Evolutionary conservation across 2,888 invertebrate species (phyloP).

Genomic region (Limenitis camilla): DNA sequence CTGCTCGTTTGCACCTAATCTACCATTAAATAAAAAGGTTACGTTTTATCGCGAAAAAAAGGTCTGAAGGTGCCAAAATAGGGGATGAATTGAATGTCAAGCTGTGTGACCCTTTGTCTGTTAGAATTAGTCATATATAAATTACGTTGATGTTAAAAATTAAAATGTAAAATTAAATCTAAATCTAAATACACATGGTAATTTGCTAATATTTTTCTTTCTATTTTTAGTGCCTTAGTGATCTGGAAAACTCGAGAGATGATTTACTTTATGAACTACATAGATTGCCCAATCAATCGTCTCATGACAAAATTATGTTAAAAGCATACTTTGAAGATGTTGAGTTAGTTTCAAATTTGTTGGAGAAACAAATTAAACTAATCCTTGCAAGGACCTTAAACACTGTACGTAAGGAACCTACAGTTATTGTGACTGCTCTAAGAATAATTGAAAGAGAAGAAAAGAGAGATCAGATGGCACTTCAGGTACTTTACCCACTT

Average conservation of each 20-base stretch:
- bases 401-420: slow-evolving; percentile 95
- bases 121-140: no score
- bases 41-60: no score
- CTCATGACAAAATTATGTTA: slow-evolving; percentile 92
- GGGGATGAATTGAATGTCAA: no score
- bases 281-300: slow-evolving; percentile 91
- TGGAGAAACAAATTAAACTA: slow-evolving; percentile 94
- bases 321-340: slow-evolving; percentile 98
- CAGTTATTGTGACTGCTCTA: slow-evolving; percentile 95
- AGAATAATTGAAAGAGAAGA: slow-evolving; percentile 98
- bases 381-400: slow-evolving; percentile 92
- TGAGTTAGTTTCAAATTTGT: slow-evolving; percentile 87
- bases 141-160: no score
- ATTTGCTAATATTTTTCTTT: background rate
- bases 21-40: no score
- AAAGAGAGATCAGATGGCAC: slow-evolving; percentile 90
- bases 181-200: background rate
- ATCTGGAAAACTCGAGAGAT: slow-evolving; percentile 96
- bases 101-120: no score
- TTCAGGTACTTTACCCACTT: slow-evolving; percentile 61
- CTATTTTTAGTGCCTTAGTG: slow-evolving; percentile 82
- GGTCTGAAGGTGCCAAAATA: no score
- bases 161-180: no score
- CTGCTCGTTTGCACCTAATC: no score
- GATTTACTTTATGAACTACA: slow-evolving; percentile 95